Conservation (phyloP, 2,797 vertebrate species). For the Xyrichtys novacula region DNA sequence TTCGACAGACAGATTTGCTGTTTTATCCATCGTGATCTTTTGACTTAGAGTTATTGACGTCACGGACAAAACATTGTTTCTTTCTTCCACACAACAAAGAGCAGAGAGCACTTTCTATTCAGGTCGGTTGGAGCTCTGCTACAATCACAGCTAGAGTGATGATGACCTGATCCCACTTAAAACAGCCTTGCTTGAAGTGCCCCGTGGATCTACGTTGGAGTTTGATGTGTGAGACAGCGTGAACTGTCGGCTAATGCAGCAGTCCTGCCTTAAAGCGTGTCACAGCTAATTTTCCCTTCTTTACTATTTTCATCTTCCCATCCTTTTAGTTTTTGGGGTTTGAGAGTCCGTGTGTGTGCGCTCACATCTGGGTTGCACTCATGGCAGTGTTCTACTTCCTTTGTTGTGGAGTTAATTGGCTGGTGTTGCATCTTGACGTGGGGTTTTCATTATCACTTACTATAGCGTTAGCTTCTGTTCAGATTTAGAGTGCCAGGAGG, state of each 20-base stretch:
- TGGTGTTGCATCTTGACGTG: slow-evolving; percentile 40
- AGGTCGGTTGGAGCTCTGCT: slow-evolving; percentile 49
- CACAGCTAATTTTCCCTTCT: slow-evolving; percentile 4
- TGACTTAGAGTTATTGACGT: slow-evolving; percentile 23
- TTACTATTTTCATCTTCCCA: slow-evolving; percentile 4
- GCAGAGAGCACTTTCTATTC: slow-evolving; percentile 50
- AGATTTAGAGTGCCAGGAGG: slow-evolving; percentile 26
- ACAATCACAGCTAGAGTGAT: slow-evolving; percentile 68
- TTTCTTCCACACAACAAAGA: slow-evolving; percentile 34
- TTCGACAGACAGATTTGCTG: neutral
- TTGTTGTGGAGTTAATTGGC: slow-evolving; percentile 66
- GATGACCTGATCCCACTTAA: slow-evolving; percentile 76
- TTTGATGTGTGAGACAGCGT: slow-evolving; percentile 20
- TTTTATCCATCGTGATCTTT: slow-evolving; percentile 15
- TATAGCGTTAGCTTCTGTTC: slow-evolving; percentile 33
- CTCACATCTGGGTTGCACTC: slow-evolving; percentile 49
- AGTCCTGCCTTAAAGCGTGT: slow-evolving; percentile 36
- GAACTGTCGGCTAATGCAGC: slow-evolving; percentile 50
- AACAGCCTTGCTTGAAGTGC: slow-evolving; percentile 57
- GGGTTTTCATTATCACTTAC: slow-evolving; percentile 48
- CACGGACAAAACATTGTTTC: neutral
- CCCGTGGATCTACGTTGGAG: slow-evolving; percentile 64
- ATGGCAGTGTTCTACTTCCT: slow-evolving; percentile 39
- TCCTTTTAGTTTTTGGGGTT: neutral
- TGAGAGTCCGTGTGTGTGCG: neutral